Conservation (phyloP, 2,797 vertebrate species). For the Sebastes trivittatus region DNA sequence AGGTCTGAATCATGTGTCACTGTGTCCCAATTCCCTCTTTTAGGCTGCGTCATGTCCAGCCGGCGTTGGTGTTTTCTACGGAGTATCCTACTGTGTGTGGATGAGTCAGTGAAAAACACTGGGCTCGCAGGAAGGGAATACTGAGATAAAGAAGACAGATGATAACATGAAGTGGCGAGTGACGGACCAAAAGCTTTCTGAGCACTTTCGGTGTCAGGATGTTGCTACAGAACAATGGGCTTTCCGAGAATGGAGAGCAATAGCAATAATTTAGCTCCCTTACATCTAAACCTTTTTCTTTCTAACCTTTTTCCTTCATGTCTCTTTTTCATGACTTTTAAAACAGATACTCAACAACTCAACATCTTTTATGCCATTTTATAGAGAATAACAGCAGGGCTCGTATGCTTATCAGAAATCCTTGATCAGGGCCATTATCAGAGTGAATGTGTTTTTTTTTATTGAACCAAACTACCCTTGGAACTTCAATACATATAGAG, state of each 20-base stretch:
- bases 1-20: slow-evolving; percentile 42
- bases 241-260: not conserved
- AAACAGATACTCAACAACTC: not conserved
- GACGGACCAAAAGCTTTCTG: slow-evolving; percentile 17
- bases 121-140: not conserved
- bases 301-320: not conserved
- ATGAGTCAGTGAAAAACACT: slow-evolving; percentile 36
- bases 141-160: slow-evolving; percentile 19
- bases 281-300: not conserved
- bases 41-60: slow-evolving; percentile 26
- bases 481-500: not conserved
- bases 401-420: not conserved
- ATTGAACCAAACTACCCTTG: not conserved
- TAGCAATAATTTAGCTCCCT: not conserved
- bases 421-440: not conserved
- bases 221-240: slow-evolving; percentile 1
- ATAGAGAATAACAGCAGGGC: not conserved
- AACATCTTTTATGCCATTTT: not conserved
- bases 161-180: not conserved
- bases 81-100: slow-evolving; percentile 19
- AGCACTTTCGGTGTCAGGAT: slow-evolving; percentile 12
- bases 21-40: slow-evolving; percentile 28
- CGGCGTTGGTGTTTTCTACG: slow-evolving; percentile 6
- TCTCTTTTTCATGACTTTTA: not conserved
- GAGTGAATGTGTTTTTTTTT: not conserved